These are phyloP conservation scores for Belgica antarctica DNA, from an alignment of 2,888 invertebrate genomes.

Conservation along the genomic window DNA sequence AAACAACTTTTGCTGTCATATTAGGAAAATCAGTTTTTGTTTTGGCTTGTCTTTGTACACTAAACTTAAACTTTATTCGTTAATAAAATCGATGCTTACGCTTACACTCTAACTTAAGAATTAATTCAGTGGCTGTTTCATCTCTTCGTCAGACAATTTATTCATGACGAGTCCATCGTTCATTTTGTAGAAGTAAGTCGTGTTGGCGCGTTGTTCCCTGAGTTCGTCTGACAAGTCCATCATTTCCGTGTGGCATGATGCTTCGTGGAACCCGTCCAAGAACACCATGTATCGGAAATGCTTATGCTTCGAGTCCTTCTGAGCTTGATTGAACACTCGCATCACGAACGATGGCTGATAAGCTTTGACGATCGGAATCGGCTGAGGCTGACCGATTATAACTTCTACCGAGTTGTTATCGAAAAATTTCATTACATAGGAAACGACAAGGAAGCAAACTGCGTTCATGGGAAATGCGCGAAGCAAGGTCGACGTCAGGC, in stretches of 20 bases:
- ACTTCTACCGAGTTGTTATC: constrained; percentile 19
- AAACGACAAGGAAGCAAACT: constrained; percentile 84
- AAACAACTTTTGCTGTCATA: no score
- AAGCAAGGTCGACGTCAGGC: constrained; percentile 73
- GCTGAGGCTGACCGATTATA: neutral
- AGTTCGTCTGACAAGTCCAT: constrained; percentile 31
- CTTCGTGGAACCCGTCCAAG: constrained; percentile 43
- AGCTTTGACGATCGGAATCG: constrained; percentile 10
- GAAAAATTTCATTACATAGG: constrained; percentile 64
- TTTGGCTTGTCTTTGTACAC: neutral
- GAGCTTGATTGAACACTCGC: neutral
- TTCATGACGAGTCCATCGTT: constrained; percentile 14
- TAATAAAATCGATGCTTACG: neutral
- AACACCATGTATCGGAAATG: constrained; percentile 9
- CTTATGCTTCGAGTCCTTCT: constrained; percentile 1
- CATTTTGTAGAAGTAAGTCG: constrained; percentile 28
- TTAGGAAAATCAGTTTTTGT: no score
- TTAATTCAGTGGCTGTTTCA: constrained; percentile 12
- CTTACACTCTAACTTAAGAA: no score
- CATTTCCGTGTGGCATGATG: constrained; percentile 34
- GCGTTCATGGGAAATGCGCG: constrained; percentile 93
- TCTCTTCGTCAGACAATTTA: constrained; percentile 29
- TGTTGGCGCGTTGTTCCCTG: constrained; percentile 22
- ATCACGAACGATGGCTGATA: constrained; percentile 25
- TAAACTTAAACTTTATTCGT: neutral